Base-by-base conservation (phyloP, 2,113 vertebrate genomes). In the Melozone crissalis region DNA sequence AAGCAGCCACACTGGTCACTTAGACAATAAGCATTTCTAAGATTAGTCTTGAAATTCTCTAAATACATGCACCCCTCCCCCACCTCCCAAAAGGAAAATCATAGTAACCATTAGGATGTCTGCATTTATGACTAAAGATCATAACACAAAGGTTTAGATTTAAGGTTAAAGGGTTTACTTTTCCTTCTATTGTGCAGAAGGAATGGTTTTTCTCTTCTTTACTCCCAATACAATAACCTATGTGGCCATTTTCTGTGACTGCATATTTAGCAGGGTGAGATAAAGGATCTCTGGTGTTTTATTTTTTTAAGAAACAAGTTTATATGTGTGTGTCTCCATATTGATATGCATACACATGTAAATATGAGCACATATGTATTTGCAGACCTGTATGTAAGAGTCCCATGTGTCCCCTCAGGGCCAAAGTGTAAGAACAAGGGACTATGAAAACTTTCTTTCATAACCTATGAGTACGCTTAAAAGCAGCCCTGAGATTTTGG, bases 11-110 rank as follows among this genome's bases (percentile, higher is more conserved):
- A 58, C 74, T 94, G 96, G 96, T 97, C 96, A 97, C 67, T 90
- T 57, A 92, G 92, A 97, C 97, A 98, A 98, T 95, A 97, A 97
- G 95, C 86, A 89, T 94, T 98, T 95, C 97, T 97, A 98, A 96
- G 97, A 98, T 98, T 96, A 98, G 94, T 67, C 83, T 94, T 79
- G 26, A 97, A 97, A 93, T 91, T 90, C 94, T 97, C 95, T 95
- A 98, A 98, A 97, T 96, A 96, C 12, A 89, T 31, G 80, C 62
- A 94, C 10, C 31, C 62, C 39, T 58, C 87, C 80, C 57, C 68
- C 80, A 86, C 30, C 82, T 93, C 80, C 88, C 46, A 22, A 86
- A 94, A 87, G 72, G 92, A 96, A 94, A 95, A 91, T 93, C 92
- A 93, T 97, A 96, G 79, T 97, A 94, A 93, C 74, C 88, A 93